Evolutionary conservation across 2,888 invertebrate species (phyloP), one percentile per base, ranked within the genome.

Genomic region (Drosophila melanocephala): DNA sequence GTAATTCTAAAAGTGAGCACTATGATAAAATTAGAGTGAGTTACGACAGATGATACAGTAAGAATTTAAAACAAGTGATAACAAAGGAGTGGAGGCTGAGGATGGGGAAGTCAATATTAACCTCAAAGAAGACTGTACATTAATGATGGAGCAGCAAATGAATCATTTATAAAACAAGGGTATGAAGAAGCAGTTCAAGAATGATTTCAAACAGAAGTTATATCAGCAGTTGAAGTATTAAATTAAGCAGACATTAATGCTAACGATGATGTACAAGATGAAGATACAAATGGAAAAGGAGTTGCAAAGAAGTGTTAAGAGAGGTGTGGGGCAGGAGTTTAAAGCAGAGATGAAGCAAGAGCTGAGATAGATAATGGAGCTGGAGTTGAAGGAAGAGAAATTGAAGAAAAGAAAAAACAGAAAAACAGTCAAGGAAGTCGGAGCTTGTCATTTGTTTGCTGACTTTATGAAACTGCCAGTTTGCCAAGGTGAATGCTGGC

Each of bases 371-470:
- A 26, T 19, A 3, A 19, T 22, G 10, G 39, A 37, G 55, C 28
- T n/a, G 30, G 9, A 37, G 32, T 35, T 6, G 19, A 10, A 35
- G 19, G 9, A 22, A 42, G 9, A 42, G 51, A 28, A 32, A 39
- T 12, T n/a, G 52, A 60, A 30, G n/a, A 19, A 22, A 35, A 28
- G 30, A 16, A 47, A 22, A 42, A 30, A 37, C 42, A 32, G 37
- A n/a, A 30, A 30, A 39, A 4, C 22, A 53, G 58, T 33, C 62
- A 55, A 71, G 70, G 69, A 69, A 84, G 75, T 71, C 22, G 70
- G 57, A 61, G 77, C 82, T 79, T 87, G 89, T 77, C 89, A 87
- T 90, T 87, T 90, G 89, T 90, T 89, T 84, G 82, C 68, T 63
- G 72, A 90, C 82, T 90, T 86, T 86, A 90, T 86, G 87, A 75